Evolutionary conservation across 1,140 invertebrate genomes (phyloP).

Genomic region (Goniozus legneri): DNA sequence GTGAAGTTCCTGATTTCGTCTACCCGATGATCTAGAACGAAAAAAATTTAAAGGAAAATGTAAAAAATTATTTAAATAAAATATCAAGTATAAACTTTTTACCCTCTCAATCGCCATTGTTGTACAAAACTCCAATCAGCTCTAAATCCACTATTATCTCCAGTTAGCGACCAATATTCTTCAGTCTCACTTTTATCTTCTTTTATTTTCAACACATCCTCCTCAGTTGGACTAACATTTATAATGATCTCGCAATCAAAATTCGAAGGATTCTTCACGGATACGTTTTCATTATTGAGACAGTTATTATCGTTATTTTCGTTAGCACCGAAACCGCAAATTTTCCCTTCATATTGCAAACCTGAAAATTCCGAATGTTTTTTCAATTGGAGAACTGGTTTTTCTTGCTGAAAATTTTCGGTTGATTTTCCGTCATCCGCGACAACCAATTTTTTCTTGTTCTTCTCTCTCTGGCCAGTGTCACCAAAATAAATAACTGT

Average conservation of each 20-base stretch:
- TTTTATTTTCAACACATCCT: constrained; percentile 48
- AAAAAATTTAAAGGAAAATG: too few species aligned
- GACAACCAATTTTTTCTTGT: not conserved
- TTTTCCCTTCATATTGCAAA: too few species aligned
- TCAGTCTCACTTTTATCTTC: constrained; percentile 52
- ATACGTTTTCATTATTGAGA: not conserved
- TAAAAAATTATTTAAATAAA: too few species aligned
- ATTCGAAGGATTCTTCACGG: constrained; percentile 21
- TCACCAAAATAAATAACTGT: constrained; percentile 70
- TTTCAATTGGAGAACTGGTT: too few species aligned
- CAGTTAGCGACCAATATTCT: constrained; percentile 49
- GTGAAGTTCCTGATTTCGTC: too few species aligned
- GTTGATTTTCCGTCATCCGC: too few species aligned
- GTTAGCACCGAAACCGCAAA: too few species aligned
- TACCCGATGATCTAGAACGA: too few species aligned
- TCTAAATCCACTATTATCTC: constrained; percentile 45
- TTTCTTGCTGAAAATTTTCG: too few species aligned
- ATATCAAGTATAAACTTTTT: too few species aligned
- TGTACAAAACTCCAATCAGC: constrained; percentile 72
- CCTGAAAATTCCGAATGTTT: too few species aligned
- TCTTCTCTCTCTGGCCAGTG: constrained; percentile 51
- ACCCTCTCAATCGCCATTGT: constrained; percentile 65
- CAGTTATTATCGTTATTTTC: too few species aligned
- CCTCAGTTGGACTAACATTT: constrained; percentile 51
- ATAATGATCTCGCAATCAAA: constrained; percentile 50